Percentiles rank a stretch among this genome's conserved stretches.
Evolutionary conservation across 2,113 vertebrate genomes (phyloP).

Genomic region (Aspidoscelis tigris): DNA sequence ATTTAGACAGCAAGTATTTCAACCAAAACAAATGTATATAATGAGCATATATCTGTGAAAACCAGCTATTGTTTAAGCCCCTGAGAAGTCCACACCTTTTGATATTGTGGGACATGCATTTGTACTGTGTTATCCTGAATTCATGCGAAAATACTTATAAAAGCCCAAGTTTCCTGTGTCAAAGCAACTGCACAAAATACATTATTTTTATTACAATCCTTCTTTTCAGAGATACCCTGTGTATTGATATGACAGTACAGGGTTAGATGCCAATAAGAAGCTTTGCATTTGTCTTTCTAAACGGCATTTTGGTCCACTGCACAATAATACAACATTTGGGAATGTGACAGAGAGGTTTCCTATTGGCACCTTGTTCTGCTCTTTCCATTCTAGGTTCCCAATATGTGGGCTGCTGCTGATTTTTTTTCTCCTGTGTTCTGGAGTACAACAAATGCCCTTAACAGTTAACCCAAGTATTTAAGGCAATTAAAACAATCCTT

Average conservation of each 20-base stretch:
- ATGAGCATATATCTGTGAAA: slow-evolving; percentile 65
- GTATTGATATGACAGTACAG: too few species aligned
- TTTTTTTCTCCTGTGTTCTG: background rate
- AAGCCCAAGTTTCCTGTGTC: background rate
- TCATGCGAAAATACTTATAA: background rate
- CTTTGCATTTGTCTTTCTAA: too few species aligned
- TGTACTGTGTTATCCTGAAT: background rate
- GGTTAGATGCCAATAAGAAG: too few species aligned
- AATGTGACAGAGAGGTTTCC: too few species aligned
- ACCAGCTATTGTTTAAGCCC: slow-evolving; percentile 63
- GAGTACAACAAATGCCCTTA: background rate
- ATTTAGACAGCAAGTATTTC: slow-evolving; percentile 71
- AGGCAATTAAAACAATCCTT: background rate
- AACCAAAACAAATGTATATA: slow-evolving; percentile 70
- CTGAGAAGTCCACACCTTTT: slow-evolving; percentile 45
- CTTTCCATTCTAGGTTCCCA: too few species aligned
- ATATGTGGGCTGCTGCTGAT: too few species aligned
- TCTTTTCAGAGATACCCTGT: too few species aligned
- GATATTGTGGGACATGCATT: slow-evolving; percentile 24
- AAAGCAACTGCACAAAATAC: background rate
- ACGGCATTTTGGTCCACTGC: too few species aligned
- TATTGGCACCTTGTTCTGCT: too few species aligned
- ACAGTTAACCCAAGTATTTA: background rate
- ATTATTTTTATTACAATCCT: background rate
- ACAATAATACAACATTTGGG: too few species aligned